These are phyloP conservation scores for Athalia rosae DNA, from an alignment of 2,888 invertebrate genomes.

Conservation along the genomic window DNA sequence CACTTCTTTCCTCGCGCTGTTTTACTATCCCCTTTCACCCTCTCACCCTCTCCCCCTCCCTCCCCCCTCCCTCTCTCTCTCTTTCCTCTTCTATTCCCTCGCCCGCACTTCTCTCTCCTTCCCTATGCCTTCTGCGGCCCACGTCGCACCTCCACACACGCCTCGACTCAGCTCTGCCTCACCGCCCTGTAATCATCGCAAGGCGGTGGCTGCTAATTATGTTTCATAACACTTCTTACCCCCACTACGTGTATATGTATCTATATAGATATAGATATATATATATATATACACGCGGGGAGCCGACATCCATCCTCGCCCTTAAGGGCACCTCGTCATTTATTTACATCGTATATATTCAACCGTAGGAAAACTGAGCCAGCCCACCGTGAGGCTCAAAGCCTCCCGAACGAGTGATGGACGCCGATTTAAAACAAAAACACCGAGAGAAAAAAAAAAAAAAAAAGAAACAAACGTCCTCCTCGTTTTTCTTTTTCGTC, in stretches of 20 bases:
- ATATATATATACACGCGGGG: too few species aligned
- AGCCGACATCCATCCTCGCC: conserved; percentile 62
- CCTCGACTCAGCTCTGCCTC: conserved; percentile 60
- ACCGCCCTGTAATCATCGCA: conserved; percentile 74
- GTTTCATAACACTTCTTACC: conserved; percentile 74
- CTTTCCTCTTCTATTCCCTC: conserved; percentile 22
- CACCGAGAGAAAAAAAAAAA: too few species aligned
- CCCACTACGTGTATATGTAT: conserved; percentile 54
- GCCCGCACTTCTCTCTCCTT: conserved; percentile 50
- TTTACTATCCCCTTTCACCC: conserved; percentile 46
- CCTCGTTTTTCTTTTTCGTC: conserved; percentile 7
- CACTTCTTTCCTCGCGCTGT: too few species aligned
- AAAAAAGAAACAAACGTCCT: neutral
- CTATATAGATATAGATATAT: too few species aligned
- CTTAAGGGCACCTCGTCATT: conserved; percentile 73
- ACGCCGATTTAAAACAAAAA: neutral
- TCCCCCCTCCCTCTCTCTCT: conserved; percentile 49
- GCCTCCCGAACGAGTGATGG: neutral
- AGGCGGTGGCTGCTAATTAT: conserved; percentile 73
- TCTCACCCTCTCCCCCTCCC: conserved; percentile 54
- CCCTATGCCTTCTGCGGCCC: conserved; percentile 36
- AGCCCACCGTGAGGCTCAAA: conserved; percentile 14
- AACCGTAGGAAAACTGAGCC: conserved; percentile 57
- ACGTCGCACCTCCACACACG: conserved; percentile 48
- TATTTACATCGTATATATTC: conserved; percentile 73